Base-by-base conservation (phyloP, 2,888 invertebrate genomes). In the Eumacrocentrus americanus region DNA sequence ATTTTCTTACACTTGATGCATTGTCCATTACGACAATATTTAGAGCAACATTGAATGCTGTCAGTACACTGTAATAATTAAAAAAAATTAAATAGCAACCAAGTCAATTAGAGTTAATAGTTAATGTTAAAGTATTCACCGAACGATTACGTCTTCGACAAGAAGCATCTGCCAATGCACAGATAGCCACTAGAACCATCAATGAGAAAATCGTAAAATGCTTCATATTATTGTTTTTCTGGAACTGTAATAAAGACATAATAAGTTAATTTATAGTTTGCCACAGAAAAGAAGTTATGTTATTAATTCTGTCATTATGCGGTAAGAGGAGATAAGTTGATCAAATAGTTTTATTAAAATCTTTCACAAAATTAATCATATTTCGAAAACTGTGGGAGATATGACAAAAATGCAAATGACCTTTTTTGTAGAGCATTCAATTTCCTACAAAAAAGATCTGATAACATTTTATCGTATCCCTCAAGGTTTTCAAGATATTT, bases 1-100 rank as follows among this genome's bases (percentile, higher is more conserved):
- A 3, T 16, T 42, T 2, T 58, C 63, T 62, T 48, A 64, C 66
- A 61, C 7, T 42, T 37, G 14, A 54, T 47, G 61, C 66, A 66
- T 7, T n/a, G 2, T 37, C 51, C 52, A 23, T 46, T 7, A 6
- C 62, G 62, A 25, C 66, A 66, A 18, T 64, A 64, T 12, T 12
- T 50, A 4, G 66, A 50, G 11, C 34, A 23, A 44, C 66, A 66
- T 35, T 60, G 16, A 2, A 12, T n/a, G 44, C 62, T 62, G 3
- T 50, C 25, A 1, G 9, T 35, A 34, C 62, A 65, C 58, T 58
- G 47, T n/a, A 25, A 16, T 16, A 56, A 52, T 11, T 9, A n/a
- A 2, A 18, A 42, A 37, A 46, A 50, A 23, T 16, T 42, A n/a
- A 7, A 23, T 11, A 4, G 11, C 50, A 11, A 6, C 23, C 14